phyloP scores from a whole-genome alignment of 2,797 vertebrate species.

The Australoheros facetus region DNA sequence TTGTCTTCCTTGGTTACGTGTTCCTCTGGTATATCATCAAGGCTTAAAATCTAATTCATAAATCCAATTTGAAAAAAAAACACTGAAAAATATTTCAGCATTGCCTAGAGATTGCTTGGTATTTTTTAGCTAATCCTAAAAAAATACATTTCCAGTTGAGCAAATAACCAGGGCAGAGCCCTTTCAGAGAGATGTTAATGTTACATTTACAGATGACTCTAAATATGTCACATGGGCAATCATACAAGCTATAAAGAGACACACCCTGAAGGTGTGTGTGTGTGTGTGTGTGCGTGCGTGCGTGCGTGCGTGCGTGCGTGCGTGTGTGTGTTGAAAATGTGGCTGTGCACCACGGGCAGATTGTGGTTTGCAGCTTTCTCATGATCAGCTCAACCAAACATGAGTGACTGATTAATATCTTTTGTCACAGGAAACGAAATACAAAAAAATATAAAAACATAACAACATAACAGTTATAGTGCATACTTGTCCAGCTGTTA shows the following conservation, averaged over 20 bases:
- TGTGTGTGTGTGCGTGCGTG: not conserved
- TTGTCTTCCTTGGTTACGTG: not conserved
- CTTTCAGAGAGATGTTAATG: not conserved
- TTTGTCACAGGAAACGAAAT: not conserved
- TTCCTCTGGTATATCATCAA: not conserved
- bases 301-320: not conserved
- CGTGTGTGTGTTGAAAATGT: not conserved
- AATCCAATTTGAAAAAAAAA: not conserved
- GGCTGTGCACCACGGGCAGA: not conserved
- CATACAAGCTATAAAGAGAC: not conserved
- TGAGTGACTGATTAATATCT: not conserved
- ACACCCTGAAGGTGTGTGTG: not conserved
- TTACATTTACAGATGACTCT: not conserved
- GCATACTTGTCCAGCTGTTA: not conserved
- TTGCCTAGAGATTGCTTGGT: not conserved
- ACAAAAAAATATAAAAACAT: not conserved
- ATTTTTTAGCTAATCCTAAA: not conserved
- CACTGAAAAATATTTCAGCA: not conserved
- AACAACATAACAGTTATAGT: not conserved
- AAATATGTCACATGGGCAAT: not conserved
- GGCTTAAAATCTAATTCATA: not conserved
- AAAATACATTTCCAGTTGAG: not conserved
- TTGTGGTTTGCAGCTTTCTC: not conserved
- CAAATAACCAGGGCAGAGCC: not conserved
- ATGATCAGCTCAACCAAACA: not conserved